Evolutionary conservation across 1,140 invertebrate genomes (phyloP).

Genomic region (Lanistes nyassanus): DNA sequence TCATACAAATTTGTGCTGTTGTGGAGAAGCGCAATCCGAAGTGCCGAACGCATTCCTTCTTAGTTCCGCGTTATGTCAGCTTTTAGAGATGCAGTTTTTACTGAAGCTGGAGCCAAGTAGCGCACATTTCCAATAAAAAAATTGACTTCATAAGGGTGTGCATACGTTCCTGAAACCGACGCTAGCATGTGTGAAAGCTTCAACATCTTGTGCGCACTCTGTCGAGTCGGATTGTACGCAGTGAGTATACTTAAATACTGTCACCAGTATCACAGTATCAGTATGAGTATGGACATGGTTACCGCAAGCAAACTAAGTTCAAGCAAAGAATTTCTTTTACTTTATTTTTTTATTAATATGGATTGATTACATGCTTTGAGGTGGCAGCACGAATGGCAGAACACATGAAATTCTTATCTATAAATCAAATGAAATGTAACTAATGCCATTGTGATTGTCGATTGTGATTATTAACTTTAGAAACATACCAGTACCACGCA

Average conservation of each 20-base stretch:
- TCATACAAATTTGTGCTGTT: slow-evolving; percentile 14
- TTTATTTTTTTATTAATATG: neutral
- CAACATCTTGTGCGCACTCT: slow-evolving; percentile 46
- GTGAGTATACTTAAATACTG: slow-evolving; percentile 37
- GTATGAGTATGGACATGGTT: too few species aligned
- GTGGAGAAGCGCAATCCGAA: neutral
- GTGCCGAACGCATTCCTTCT: slow-evolving; percentile 16
- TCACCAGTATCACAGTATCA: too few species aligned
- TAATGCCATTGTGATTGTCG: too few species aligned
- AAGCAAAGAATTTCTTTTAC: neutral
- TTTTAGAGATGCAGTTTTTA: slow-evolving; percentile 25
- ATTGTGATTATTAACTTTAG: too few species aligned
- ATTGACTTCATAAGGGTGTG: neutral
- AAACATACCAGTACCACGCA: too few species aligned
- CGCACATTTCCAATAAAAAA: slow-evolving; percentile 26
- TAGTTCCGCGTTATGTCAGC: slow-evolving; percentile 11
- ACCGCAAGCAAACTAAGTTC: too few species aligned
- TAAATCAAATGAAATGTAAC: too few species aligned
- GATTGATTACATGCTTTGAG: neutral
- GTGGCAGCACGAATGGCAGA: too few species aligned
- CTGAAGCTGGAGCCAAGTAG: slow-evolving; percentile 24
- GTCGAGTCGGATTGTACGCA: slow-evolving; percentile 49
- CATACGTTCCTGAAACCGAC: slow-evolving; percentile 1
- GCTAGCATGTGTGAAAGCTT: slow-evolving; percentile 51
- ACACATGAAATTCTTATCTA: too few species aligned